Base-by-base conservation (phyloP, 2,797 vertebrate genomes). In the Lophius americanus region DNA sequence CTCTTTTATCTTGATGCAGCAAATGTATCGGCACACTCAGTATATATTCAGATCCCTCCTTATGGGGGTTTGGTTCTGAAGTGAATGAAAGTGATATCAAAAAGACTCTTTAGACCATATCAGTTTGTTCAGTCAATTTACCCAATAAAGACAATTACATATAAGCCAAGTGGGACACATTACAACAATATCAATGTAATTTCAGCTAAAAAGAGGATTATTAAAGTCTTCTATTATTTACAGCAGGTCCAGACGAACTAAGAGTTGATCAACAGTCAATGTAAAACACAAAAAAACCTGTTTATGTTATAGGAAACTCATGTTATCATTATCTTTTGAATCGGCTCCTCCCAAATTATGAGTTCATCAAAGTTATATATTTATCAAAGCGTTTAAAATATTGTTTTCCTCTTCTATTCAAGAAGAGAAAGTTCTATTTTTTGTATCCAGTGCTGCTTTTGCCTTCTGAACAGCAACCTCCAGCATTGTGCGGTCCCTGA, bases 401-500 rank as follows among this genome's bases (percentile, higher is more conserved):
- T 41, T 41, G 39, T 2, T 4, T 9, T 41, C 39, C 6, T 41
- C 39, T 6, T 9, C 42, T 43, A 10, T 6, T 43, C 6, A 9
- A 43, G 42, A 8, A 43, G 42, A 43, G 7, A 43, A 8, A 7
- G 42, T 9, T 43, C 42, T 3, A 10, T 23, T 23, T 23, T 9
- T 41, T 41, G 39, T 41, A 41, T 85, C 71, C 74, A 94, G 81
- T 0, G 85, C 92, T 52, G 81, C 81, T 84, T 92, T 91, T 68
- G 94, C 94, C 85, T 91, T 94, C 57, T 90, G 81, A 76, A 95
- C 93, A 4, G 94, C 94, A 0, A 41, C 73, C 59, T 91, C 78
- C 69, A 95, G 81, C 89, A 91, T 78, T 6, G 54, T 36, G 12
- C 61, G 88, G 71, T 94, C 89, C 14, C 64, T 36, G 57, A 94